phyloP scores from a whole-genome alignment of 1,140 invertebrate genomes.

The Rhynchophorus ferrugineus region DNA sequence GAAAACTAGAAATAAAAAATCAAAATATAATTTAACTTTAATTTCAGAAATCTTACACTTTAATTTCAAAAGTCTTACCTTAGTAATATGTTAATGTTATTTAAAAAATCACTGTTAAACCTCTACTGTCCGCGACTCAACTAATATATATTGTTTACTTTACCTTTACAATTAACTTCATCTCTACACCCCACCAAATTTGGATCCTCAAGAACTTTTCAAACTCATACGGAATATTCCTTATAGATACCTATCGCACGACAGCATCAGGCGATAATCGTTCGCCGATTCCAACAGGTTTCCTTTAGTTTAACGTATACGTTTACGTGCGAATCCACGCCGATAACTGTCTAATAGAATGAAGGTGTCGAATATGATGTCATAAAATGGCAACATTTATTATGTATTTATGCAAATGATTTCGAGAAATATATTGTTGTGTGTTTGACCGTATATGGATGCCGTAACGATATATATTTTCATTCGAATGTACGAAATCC shows the following conservation, averaged over 20 bases:
- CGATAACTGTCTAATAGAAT: background rate
- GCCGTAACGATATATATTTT: background rate
- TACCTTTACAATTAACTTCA: background rate
- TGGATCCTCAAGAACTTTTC: slow-evolving; percentile 9
- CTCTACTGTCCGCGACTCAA: slow-evolving; percentile 11
- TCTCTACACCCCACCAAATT: slow-evolving; percentile 2
- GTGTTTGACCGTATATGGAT: background rate
- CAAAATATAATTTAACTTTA: too few relatives aligned
- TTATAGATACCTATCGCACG: slow-evolving; percentile 2
- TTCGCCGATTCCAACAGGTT: background rate
- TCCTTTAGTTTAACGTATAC: background rate
- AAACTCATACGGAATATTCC: too few relatives aligned
- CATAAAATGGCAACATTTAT: background rate
- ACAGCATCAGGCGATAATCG: background rate
- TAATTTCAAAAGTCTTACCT: too few relatives aligned
- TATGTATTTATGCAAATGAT: slow-evolving; percentile 1
- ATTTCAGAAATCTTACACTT: too few relatives aligned
- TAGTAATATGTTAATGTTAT: background rate
- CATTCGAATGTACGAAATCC: background rate
- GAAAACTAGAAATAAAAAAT: too few relatives aligned
- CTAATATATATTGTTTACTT: slow-evolving; percentile 12
- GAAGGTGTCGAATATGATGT: slow-evolving; percentile 3
- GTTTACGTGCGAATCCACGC: too few relatives aligned
- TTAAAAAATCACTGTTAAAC: slow-evolving; percentile 3
- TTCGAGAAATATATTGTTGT: background rate